These are phyloP conservation scores for Rhincodon typus DNA, from an alignment of 2,797 vertebrate genomes.

Conservation along the genomic window DNA sequence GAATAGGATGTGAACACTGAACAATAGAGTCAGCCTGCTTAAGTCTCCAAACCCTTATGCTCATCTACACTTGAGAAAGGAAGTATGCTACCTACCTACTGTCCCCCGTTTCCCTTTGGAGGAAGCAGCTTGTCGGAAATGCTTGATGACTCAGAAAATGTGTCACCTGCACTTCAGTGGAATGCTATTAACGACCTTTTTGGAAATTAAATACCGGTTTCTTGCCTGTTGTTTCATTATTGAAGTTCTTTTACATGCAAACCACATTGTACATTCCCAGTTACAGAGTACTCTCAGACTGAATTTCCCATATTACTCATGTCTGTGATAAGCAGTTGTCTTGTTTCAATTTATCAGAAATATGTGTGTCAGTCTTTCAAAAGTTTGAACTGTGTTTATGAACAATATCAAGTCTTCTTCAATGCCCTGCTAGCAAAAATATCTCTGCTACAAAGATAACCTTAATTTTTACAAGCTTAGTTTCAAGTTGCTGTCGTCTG, in stretches of 20 bases:
- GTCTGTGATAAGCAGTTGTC: neutral
- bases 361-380: neutral
- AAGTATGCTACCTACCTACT: neutral
- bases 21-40: neutral
- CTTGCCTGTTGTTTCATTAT: neutral
- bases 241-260: neutral
- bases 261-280: constrained; percentile 21
- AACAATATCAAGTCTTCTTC: neutral
- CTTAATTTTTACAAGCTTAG: neutral
- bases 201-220: neutral
- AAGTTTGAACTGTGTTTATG: neutral
- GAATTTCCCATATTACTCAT: constrained; percentile 35
- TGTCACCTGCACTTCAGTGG: neutral
- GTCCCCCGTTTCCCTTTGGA: neutral
- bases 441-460: neutral
- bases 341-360: neutral
- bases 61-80: neutral
- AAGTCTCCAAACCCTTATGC: neutral
- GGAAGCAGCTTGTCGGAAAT: constrained; percentile 2
- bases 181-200: neutral
- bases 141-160: neutral
- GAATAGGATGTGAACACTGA: neutral
- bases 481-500: neutral
- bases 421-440: neutral
- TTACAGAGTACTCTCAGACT: neutral